Base-by-base conservation (phyloP, 2,888 invertebrate species). In the Diarsia dahlii region DNA sequence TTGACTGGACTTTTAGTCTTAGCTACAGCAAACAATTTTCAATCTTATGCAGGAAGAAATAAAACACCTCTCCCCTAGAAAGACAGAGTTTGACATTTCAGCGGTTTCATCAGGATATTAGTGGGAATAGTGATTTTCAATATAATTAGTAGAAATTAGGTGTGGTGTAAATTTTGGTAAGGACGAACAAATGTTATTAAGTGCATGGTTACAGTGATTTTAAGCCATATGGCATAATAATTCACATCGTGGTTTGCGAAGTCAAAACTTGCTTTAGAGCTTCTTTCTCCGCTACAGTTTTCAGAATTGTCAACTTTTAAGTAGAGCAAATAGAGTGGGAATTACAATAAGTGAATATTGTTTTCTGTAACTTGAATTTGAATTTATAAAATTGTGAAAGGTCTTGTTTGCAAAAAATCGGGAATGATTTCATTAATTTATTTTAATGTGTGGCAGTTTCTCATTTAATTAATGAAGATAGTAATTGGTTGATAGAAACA, bases 1-100 rank as follows among this genome's bases (percentile, higher is more conserved):
- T 85, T 76, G 66, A 86, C 80, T 84, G 80, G 71, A 86, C 76
- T 73, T 66, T 80, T 48, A 62, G 70, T 62, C 39, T 34, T 62
- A 28, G n/a, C 34, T 9, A 28, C 15, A 12, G 18, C 62, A 12
- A 74, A 62, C 66, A 62, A 80, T 73, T 81, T 81, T 77, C 48
- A 76, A 85, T 78, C 75, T 62, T 85, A 76, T 28, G 9, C 0
- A 10, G 9, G 28, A 39, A n/a, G 20, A 58, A 60, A 74, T 74
- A 84, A 28, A 84, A 70, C 56, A 56, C 28, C 39, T 66, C 46
- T 64, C n/a, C 2, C 2, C n/a, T 39, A 45, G 12, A 12, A 20
- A 60, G 13, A 69, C 6, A 12, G 0, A 28, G 15, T 34, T 68
- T 73, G 52, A 74, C 18, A 69, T 85, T 85, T 84, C 20, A 76